Evolutionary conservation across 2,797 vertebrate species (phyloP).

Genomic region (Ceyx erithaca): DNA sequence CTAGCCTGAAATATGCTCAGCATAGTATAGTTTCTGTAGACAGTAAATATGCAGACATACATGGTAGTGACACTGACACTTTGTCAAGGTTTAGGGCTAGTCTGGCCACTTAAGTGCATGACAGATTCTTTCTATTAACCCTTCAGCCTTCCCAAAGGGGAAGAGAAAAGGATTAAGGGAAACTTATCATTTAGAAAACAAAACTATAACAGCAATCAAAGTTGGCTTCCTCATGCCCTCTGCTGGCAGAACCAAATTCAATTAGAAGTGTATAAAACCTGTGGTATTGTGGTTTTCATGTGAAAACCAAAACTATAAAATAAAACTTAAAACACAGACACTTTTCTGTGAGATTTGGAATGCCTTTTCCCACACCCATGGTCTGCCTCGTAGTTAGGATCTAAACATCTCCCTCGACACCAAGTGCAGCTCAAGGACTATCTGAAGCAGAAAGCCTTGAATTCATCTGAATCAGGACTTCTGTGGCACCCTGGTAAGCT

Average conservation of each 20-base stretch:
- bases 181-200: neutral
- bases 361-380: neutral
- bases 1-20: neutral
- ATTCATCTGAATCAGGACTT: neutral
- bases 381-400: neutral
- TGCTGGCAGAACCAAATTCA: neutral
- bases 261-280: neutral
- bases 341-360: neutral
- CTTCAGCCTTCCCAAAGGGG: neutral
- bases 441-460: too few relatives aligned
- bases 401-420: neutral
- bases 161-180: neutral
- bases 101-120: too few relatives aligned
- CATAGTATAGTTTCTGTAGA: neutral
- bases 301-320: neutral
- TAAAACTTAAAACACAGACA: neutral
- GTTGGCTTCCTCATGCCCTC: neutral
- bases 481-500: neutral
- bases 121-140: neutral
- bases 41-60: neutral
- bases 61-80: neutral
- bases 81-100: neutral
- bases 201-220: neutral
- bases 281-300: neutral
- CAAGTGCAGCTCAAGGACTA: rapidly evolving